phyloP scores from a whole-genome alignment of 2,888 invertebrate genomes.

The Cerastis rubricosa region DNA sequence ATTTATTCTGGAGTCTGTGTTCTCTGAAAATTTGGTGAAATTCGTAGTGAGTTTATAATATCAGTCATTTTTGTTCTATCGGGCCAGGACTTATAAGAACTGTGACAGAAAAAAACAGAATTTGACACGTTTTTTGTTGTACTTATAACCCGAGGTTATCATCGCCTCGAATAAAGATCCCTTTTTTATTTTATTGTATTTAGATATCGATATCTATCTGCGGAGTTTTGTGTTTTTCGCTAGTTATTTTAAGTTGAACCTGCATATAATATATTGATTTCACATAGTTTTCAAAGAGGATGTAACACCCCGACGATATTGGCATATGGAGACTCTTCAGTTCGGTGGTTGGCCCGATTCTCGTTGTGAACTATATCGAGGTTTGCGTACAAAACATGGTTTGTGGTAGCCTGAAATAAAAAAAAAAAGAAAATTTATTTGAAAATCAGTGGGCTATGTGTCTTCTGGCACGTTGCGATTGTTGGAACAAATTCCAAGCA shows the following conservation, averaged over 20 bases:
- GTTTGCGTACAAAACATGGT: constrained; percentile 24
- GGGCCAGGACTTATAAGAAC: background rate
- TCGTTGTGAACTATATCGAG: background rate
- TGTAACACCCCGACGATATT: constrained; percentile 7
- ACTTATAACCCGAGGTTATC: too few relatives aligned
- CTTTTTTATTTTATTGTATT: background rate
- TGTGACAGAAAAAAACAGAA: background rate
- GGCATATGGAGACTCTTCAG: constrained; percentile 24
- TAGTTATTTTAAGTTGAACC: background rate
- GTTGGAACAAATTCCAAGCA: background rate
- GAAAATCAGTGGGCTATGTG: background rate
- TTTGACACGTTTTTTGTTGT: too few relatives aligned
- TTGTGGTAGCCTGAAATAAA: constrained; percentile 9
- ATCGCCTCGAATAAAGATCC: background rate
- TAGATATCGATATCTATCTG: background rate
- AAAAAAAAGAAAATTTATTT: background rate
- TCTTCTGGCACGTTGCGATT: background rate
- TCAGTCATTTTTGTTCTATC: background rate
- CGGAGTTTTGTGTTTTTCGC: background rate
- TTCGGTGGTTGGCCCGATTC: background rate
- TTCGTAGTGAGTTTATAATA: background rate
- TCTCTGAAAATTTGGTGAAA: background rate
- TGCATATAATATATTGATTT: background rate
- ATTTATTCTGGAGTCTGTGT: too few relatives aligned
- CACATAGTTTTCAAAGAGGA: background rate